Percentiles rank a stretch among this genome's conserved stretches.
These are phyloP conservation scores for Eilema caniola DNA, from an alignment of 2,888 invertebrate species.

Conservation along the genomic window DNA sequence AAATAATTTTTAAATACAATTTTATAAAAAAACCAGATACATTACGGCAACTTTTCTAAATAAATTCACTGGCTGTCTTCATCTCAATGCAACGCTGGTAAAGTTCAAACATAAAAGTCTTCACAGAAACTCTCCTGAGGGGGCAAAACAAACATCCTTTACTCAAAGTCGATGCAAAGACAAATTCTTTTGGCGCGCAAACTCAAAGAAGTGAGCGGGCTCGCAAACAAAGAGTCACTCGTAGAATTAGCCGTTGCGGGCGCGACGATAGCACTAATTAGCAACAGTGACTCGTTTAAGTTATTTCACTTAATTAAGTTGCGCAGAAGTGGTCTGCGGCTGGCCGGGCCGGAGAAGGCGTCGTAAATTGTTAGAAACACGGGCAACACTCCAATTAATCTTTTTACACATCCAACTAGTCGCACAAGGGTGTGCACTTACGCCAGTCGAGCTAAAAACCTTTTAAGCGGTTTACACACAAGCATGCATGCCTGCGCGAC, in stretches of 20 bases:
- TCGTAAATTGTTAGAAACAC: constrained; percentile 83
- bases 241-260: constrained; percentile 79
- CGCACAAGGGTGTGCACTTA: constrained; percentile 80
- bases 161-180: constrained; percentile 82
- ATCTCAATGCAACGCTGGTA: constrained; percentile 55
- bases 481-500: constrained; percentile 41
- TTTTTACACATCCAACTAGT: constrained; percentile 86
- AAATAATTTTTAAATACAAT: too few relatives aligned
- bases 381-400: constrained; percentile 86
- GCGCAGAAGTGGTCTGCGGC: constrained; percentile 85
- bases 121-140: constrained; percentile 63
- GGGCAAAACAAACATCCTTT: constrained; percentile 81
- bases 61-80: constrained; percentile 49
- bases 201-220: constrained; percentile 80
- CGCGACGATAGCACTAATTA: constrained; percentile 84
- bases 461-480: constrained; percentile 71
- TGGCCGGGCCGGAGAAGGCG: constrained; percentile 80
- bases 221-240: constrained; percentile 82
- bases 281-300: constrained; percentile 85
- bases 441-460: constrained; percentile 71
- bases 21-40: too few relatives aligned
- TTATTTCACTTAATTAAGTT: constrained; percentile 87
- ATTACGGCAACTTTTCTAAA: constrained; percentile 42
- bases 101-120: constrained; percentile 69
- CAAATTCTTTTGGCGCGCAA: constrained; percentile 84